Base-by-base conservation (phyloP, 1,140 invertebrate genomes). In the Caenorhabditis briggsae region DNA sequence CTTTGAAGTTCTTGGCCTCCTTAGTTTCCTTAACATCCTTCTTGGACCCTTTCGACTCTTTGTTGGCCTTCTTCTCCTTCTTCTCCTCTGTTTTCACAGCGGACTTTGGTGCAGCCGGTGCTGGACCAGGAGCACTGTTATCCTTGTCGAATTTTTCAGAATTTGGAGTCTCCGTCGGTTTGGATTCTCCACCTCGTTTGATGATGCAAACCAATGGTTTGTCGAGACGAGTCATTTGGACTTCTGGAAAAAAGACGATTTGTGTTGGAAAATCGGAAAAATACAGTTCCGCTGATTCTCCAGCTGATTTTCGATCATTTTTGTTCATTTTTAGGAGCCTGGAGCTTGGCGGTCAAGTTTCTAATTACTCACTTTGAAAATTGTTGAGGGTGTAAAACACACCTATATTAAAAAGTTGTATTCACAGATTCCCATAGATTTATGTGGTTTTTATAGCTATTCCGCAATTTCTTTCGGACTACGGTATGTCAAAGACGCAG, bases 181-280 rank as follows among this genome's bases (percentile, higher is more conserved):
- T 65, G 55, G 48, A 8, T n/a, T 53, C 53, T 70, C 53, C 55
- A 18, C 84, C 65, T 50, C 65, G 53, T 64, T 86, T 78, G 33
- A 78, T 33, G 56, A 78, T 23, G 18, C 43, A 78, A 46, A 48
- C 46, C n/a, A 78, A 46, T 46, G 85, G 85, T 41, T 88, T 88
- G 85, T 85, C 70, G 7, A 88, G 82, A 46, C 87, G 88, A 5
- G 84, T 88, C 74, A 88, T 48, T 70, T 88, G 87, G 9, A 87
- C 78, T 41, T 85, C 86, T 87, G 61, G 6, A 86, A 86, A 41
- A 8, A 5, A 3, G 33, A 33, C 33, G 3, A 3, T 33, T 33
- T 1, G 33, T 1, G 33, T 2, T 33, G 3, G 33, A 33, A n/a
- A n/a, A 33, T 33, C 1, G 33, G 33, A 33, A 33, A 33, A 33